phyloP scores from a whole-genome alignment of 2,888 invertebrate species.

The Lasius fuliginosus region DNA sequence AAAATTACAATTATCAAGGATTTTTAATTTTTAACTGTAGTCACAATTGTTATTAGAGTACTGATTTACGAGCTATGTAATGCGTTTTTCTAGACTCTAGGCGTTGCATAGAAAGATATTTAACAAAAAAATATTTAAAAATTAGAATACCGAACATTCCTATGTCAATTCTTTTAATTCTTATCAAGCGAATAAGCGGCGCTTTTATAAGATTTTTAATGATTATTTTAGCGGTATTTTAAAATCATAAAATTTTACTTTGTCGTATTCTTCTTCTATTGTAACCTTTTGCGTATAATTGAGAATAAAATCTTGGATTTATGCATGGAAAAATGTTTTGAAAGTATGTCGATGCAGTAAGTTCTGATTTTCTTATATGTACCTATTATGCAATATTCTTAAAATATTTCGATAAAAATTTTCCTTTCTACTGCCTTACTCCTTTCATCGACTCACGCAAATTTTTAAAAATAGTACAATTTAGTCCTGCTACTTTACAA shows the following conservation, averaged over 20 bases:
- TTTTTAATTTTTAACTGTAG: background rate
- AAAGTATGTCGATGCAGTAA: background rate
- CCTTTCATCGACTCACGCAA: background rate
- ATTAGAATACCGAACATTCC: background rate
- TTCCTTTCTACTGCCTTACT: background rate
- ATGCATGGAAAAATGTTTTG: background rate
- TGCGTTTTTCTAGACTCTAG: background rate
- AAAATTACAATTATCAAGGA: conserved; percentile 29
- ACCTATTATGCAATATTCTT: background rate
- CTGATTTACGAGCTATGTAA: background rate
- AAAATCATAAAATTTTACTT: background rate
- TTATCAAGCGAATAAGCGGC: background rate
- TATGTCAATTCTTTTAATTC: background rate
- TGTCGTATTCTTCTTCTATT: background rate
- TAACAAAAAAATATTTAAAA: background rate
- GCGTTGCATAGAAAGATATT: background rate
- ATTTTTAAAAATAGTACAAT: background rate
- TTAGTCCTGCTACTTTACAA: background rate
- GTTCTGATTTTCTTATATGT: background rate
- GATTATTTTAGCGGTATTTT: background rate
- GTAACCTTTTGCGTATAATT: background rate
- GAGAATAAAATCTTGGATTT: background rate
- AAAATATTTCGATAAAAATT: background rate
- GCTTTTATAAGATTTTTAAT: background rate
- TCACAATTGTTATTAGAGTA: background rate